phyloP scores from a whole-genome alignment of 2,888 invertebrate genomes.

The Epiblema foenella region DNA sequence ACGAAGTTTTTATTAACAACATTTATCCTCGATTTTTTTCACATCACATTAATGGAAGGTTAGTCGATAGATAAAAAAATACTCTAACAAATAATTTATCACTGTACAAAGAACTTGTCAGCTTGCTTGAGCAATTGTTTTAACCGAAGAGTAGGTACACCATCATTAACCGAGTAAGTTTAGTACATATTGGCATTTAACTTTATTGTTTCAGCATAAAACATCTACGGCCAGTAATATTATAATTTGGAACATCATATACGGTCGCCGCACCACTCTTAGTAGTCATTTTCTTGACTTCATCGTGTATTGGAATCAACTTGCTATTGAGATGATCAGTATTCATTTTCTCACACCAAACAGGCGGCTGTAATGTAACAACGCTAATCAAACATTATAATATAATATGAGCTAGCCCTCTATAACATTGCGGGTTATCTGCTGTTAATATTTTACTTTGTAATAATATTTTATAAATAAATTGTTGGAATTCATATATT shows the following conservation, averaged over 20 bases:
- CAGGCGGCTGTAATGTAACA: constrained; percentile 32
- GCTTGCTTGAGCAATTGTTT: constrained; percentile 24
- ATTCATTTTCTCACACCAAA: constrained; percentile 30
- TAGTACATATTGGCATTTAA: constrained; percentile 62
- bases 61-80: constrained; percentile 28
- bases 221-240: constrained; percentile 68
- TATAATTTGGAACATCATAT: constrained; percentile 59
- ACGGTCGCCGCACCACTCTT: constrained; percentile 48
- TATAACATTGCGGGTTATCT: constrained; percentile 49
- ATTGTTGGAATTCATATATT: constrained; percentile 56
- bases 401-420: constrained; percentile 40
- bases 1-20: constrained; percentile 29
- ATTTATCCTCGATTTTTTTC: constrained; percentile 6
- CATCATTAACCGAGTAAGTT: constrained; percentile 28
- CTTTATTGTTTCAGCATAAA: constrained; percentile 81
- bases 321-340: constrained; percentile 24
- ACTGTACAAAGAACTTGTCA: constrained; percentile 33
- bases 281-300: constrained; percentile 39
- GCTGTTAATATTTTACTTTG: constrained; percentile 58
- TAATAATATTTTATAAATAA: constrained; percentile 77
- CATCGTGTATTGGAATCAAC: constrained; percentile 38
- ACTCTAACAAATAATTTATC: constrained; percentile 24
- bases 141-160: constrained; percentile 27
- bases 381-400: constrained; percentile 28
- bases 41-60: constrained; percentile 10